Percentiles rank a stretch among this genome's conserved stretches.
Conservation (phyloP, 2,113 vertebrate species). For the Gyps fulvus region DNA sequence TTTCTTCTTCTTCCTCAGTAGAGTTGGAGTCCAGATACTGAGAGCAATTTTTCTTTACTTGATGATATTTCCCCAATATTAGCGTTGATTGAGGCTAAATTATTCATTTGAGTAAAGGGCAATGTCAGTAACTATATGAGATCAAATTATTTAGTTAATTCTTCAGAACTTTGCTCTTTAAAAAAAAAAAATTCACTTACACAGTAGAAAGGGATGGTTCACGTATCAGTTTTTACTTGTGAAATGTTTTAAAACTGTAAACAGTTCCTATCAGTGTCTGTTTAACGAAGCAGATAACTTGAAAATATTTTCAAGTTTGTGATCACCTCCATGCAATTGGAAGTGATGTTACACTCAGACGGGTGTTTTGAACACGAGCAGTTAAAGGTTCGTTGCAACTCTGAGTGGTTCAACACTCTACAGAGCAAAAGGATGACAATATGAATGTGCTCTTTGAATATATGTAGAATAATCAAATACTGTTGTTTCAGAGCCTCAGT, state of each 20-base stretch:
- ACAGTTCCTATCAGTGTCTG: neutral
- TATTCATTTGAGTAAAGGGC: neutral
- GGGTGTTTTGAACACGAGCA: neutral
- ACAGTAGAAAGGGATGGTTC: neutral
- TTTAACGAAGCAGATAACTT: neutral
- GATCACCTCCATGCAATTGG: neutral
- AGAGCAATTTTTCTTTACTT: neutral
- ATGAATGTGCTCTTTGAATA: neutral
- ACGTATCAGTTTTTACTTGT: neutral
- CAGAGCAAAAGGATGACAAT: neutral
- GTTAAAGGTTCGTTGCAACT: neutral
- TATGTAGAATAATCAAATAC: neutral
- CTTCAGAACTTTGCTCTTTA: neutral
- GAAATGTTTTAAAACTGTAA: slow-evolving; percentile 3
- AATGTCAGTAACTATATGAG: neutral
- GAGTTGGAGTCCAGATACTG: neutral
- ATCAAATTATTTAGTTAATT: slow-evolving; percentile 19
- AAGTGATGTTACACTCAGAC: neutral
- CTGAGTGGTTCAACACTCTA: neutral
- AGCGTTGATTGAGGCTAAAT: neutral
- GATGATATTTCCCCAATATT: neutral
- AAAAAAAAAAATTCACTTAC: neutral
- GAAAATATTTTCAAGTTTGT: neutral
- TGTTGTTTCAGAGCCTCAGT: accelerated
- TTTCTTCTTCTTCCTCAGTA: neutral